Base-by-base conservation (phyloP, 2,888 invertebrate genomes). In the Andrena trimmerana region DNA sequence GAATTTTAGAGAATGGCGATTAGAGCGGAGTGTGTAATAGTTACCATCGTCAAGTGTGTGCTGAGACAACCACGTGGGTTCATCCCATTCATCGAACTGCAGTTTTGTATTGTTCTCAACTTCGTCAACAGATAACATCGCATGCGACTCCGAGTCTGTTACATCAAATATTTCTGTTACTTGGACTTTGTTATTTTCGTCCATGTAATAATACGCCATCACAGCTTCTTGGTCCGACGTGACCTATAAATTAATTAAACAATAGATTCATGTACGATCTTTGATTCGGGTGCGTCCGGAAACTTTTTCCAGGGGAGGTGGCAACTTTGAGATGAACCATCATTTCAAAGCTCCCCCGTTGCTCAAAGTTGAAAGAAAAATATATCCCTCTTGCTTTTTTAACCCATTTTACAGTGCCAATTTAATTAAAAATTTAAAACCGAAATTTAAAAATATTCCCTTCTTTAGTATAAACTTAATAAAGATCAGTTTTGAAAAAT, bases 91-190 rank as follows among this genome's bases (percentile, higher is more conserved):
- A 93, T 96, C 96, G 93, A 96, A 96, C 94, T 96, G 96, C 57
- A 97, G 94, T 88, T 96, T 95, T 82, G 95, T 95, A 94, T 96
- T 96, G 79, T 95, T 95, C 90, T 96, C 96, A 33, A 95, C 94
- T 93, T 96, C 96, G 16, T 94, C 94, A 0, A 95, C 95, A 71
- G 96, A 95, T 94, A 96, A 96, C 73, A 96, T 95, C 29, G 95
- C 95, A 71, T 96, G 95, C 33, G 96, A 95, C 88, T 97, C 97
- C 69, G 96, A 96, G 89, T 97, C 97, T 0, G 97, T 97, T 92
- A 98, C 97, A 94, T 98, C 98, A 93, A 97, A 98, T 90, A 98
- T 98, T 95, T 98, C 98, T 0, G 98, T 98, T 90, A 98, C 97
- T 94, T 97, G 97, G 90, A 98, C 96, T 95, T 97, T 97, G 94